Evolutionary conservation across 2,888 invertebrate species (phyloP), one percentile per base, ranked within the genome.

Genomic region (Drosophila buzzatii): DNA sequence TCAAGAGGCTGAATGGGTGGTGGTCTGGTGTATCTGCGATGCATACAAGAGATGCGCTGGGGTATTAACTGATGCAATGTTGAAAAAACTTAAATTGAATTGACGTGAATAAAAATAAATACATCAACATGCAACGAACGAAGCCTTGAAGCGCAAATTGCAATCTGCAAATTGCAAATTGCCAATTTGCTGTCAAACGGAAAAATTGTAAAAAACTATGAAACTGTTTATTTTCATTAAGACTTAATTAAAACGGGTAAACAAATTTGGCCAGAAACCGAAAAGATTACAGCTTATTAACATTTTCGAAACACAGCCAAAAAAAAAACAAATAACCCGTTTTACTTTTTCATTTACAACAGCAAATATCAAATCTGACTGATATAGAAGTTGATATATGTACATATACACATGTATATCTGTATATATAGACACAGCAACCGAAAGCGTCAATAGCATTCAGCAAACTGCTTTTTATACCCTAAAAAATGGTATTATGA

Each of bases 141-240:
- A 41, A 12, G 49, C 35, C 8, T 20, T 16, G 9, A 6, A 14
- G n/a, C 12, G 20, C 14, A 65, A 64, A 53, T 18, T 65, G 66
- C 23, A 41, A 74, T 73, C 58, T 64, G 49, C 10, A 53, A 27
- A 53, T 16, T 70, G 66, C 64, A 82, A 85, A 81, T 83, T 83
- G 86, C 47, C 86, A 84, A 82, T 82, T 88, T 71, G 70, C 69
- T 69, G 70, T 51, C 49, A 51, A 51, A 51, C 49, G 49, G 18
- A 66, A 55, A 58, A 77, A 66, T 49, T 77, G 82, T 85, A 53
- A 55, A 41, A 41, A 41, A n/a, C 55, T 27, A 63, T 74, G 55
- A 61, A 78, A 66, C 57, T 77, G 78, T 86, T 85, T 73, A 70
- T 85, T 84, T 88, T 79, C 76, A 88, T 85, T 85, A 82, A 84